Conservation (phyloP, 2,797 vertebrate species). For the Brachyalestes nurse region DNA sequence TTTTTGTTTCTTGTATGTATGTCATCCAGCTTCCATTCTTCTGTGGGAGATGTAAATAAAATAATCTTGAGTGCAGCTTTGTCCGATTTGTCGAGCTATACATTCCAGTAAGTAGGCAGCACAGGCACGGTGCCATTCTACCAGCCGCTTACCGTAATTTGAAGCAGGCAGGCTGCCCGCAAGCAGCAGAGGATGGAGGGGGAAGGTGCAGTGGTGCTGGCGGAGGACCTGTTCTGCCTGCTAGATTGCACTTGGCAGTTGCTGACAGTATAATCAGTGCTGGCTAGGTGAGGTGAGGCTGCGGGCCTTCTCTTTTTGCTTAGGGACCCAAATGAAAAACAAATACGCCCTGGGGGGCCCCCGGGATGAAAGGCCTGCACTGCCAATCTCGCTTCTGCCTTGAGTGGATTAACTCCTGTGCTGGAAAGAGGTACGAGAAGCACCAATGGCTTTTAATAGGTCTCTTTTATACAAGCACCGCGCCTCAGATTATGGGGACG, state of each 20-base stretch:
- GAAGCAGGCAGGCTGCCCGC: constrained; percentile 76
- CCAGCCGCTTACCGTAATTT: constrained; percentile 75
- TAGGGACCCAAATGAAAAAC: constrained; percentile 66
- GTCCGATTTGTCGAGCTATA: constrained; percentile 74
- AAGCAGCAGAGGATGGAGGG: constrained; percentile 66
- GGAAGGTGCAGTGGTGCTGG: constrained; percentile 74
- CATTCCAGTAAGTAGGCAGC: constrained; percentile 71
- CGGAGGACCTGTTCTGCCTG: constrained; percentile 70
- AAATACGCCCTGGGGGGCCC: constrained; percentile 67
- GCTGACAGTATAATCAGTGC: constrained; percentile 73
- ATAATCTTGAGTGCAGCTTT: constrained; percentile 75
- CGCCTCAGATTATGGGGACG: constrained; percentile 76
- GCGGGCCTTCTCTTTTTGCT: constrained; percentile 60
- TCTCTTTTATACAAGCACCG: constrained; percentile 71
- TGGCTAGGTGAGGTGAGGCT: constrained; percentile 74
- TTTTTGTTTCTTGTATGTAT: not conserved
- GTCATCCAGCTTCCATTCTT: not conserved
- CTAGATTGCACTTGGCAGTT: constrained; percentile 77
- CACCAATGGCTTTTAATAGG: constrained; percentile 74
- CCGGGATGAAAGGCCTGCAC: constrained; percentile 65
- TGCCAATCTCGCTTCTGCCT: constrained; percentile 67
- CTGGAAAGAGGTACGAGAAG: constrained; percentile 65
- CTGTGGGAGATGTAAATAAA: constrained; percentile 72
- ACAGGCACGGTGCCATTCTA: constrained; percentile 74
- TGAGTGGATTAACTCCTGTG: constrained; percentile 75